Base-by-base conservation (phyloP, 2,113 vertebrate species). In the Paramormyrops kingsleyae region DNA sequence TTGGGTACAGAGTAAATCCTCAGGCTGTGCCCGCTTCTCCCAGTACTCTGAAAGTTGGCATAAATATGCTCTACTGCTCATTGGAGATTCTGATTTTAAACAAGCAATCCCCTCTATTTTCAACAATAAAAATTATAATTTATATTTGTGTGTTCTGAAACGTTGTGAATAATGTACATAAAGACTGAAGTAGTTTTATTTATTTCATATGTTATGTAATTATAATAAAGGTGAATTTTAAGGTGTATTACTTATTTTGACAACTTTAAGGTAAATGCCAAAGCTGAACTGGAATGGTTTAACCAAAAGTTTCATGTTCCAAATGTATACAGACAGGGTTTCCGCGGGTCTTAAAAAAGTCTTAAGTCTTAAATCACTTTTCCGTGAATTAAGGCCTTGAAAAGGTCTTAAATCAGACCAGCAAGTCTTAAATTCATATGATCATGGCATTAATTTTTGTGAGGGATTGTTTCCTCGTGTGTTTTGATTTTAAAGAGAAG, bases 191-290 rank as follows among this genome's bases (percentile, higher is more conserved):
- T 90, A 84, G 84, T 87, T 89, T 89, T 89, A 85, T 87, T 44
- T 89, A 89, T 89, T 89, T 89, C 49, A 44, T 87, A 87, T 87
- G 62, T 77, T 87, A 47, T 44, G 24, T 52, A 90, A 70, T 44
- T 66, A 46, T 87, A 90, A 90, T 87, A 87, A 87, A 90, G 74
- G 85, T 87, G 46, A 85, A 90, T 87, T 80, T 90, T 87, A 74
- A 87, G 17, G 86, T 77, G 53, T 39, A 66, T 39, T 70, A 74
- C 21, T 24, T 70, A 52, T 35, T 87, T 86, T 90, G 59, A 70
- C n/a, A 87, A 47, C 31, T 89, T 83, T 35, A 50, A 52, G 31
- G 27, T 87, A 59, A 44, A 66, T 88, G 66, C 88, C 88, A 83
- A 83, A 89, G 74, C 35, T 89, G 50, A 42, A 56, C n/a, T 39